These are phyloP conservation scores for Athripsodes cinereus DNA, from an alignment of 2,888 invertebrate genomes.

Conservation along the genomic window DNA sequence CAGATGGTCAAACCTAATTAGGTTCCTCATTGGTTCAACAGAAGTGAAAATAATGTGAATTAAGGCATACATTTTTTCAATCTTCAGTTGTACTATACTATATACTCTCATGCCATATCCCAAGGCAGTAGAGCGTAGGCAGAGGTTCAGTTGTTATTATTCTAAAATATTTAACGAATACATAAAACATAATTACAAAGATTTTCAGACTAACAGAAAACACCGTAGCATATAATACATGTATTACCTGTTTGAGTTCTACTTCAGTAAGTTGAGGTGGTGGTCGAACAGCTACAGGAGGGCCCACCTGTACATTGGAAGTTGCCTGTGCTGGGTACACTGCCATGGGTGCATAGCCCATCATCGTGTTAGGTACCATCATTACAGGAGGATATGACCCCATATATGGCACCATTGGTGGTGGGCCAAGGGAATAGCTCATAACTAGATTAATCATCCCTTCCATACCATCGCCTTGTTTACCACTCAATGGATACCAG, in stretches of 20 bases:
- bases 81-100: too few species aligned
- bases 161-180: too few species aligned
- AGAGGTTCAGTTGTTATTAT: too few species aligned
- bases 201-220: too few species aligned
- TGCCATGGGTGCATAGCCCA: slow-evolving; percentile 43
- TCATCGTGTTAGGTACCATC: slow-evolving; percentile 60
- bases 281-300: slow-evolving; percentile 24
- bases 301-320: slow-evolving; percentile 32
- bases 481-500: slow-evolving; percentile 90
- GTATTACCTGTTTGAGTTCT: slow-evolving; percentile 56
- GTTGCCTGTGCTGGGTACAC: slow-evolving; percentile 35
- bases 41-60: too few species aligned
- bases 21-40: too few species aligned
- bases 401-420: slow-evolving; percentile 44
- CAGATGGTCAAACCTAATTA: too few species aligned
- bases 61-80: too few species aligned
- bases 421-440: slow-evolving; percentile 56
- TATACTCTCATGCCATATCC: too few species aligned
- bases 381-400: slow-evolving; percentile 56
- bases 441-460: slow-evolving; percentile 90
- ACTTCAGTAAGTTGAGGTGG: slow-evolving; percentile 47
- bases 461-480: slow-evolving; percentile 91
- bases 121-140: too few species aligned
- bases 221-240: too few species aligned
- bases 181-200: too few species aligned